These are phyloP conservation scores for Centrocercus urophasianus DNA, from an alignment of 2,113 vertebrate genomes.

Conservation along the genomic window DNA sequence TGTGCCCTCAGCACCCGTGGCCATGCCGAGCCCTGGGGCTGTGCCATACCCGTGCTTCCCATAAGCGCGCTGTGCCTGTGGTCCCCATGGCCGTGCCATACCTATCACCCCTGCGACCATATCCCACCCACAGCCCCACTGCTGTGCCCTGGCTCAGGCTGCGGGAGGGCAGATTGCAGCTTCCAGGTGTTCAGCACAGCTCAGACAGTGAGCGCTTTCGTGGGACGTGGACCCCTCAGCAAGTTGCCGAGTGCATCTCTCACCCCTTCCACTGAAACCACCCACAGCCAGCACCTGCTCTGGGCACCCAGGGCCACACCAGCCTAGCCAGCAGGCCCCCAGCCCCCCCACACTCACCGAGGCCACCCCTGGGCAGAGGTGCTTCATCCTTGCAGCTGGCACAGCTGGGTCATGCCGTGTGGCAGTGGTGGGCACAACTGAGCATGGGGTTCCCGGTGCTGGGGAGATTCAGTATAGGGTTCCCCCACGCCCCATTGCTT, in stretches of 20 bases:
- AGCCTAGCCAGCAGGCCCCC: neutral
- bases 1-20: neutral
- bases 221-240: too few relatives aligned
- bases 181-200: neutral
- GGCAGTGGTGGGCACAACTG: neutral
- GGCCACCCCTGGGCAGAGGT: neutral
- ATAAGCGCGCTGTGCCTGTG: neutral
- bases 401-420: neutral
- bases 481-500: neutral
- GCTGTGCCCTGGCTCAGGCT: neutral
- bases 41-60: neutral
- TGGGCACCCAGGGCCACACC: rapidly evolving
- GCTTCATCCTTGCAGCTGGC: constrained; percentile 42
- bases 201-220: neutral
- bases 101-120: neutral
- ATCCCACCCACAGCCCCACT: neutral
- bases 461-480: neutral
- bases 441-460: neutral
- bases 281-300: neutral
- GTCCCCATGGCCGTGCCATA: neutral
- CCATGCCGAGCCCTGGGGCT: rapidly evolving
- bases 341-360: constrained; percentile 16
- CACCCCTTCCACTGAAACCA: neutral
- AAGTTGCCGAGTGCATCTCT: too few relatives aligned
- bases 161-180: neutral